Evolutionary conservation across 64 coral and sea anemone genomes (phyloP), one percentile per base, ranked within the genome.

Genomic region (Actinia equina): DNA sequence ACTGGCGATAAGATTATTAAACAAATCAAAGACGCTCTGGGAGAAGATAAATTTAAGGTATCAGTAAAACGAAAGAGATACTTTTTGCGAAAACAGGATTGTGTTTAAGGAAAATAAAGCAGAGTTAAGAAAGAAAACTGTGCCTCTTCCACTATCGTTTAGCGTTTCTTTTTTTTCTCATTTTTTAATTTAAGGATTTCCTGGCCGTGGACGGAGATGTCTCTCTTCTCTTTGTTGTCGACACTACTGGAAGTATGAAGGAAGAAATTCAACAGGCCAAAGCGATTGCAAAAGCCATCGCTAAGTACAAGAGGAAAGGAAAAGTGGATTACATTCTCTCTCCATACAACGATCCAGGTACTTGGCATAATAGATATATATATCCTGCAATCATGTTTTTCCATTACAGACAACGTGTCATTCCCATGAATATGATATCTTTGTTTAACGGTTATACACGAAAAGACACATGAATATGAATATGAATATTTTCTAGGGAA

Each of bases 261-360:
- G 89, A 86, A 8, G 84, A 91, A 20, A 91, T 91, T 14, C 13
- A 22, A 18, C 52, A 84, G 26, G 89, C 84, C 22, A 91, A 87
- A 17, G 5, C 11, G 1, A 91, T 91, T 80, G 74, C 27, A 43
- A 5, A 7, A 7, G 83, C 89, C 56, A 91, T 91, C 17, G 89
- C 84, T 14, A 51, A 16, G 0, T 46, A 91, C 43, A 77, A 85
- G 19, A 86, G 89, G 56, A 91, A 91, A 87, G 89, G 89, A 12
- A 91, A 91, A 49, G 89, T 91, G 11, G 84, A 91, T n/a, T 91
- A 91, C 58, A 86, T 91, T 23, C 85, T 91, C 14, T 91, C 89
- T 16, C 89, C 89, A 5, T 91, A 86, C 44, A 91, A 87, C 45
- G 84, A 91, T 65, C 84, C 84, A 80, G 37, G 89, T 91, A 63